These are phyloP conservation scores for Monomorium pharaonis DNA, from an alignment of 1,140 invertebrate species.

Conservation along the genomic window DNA sequence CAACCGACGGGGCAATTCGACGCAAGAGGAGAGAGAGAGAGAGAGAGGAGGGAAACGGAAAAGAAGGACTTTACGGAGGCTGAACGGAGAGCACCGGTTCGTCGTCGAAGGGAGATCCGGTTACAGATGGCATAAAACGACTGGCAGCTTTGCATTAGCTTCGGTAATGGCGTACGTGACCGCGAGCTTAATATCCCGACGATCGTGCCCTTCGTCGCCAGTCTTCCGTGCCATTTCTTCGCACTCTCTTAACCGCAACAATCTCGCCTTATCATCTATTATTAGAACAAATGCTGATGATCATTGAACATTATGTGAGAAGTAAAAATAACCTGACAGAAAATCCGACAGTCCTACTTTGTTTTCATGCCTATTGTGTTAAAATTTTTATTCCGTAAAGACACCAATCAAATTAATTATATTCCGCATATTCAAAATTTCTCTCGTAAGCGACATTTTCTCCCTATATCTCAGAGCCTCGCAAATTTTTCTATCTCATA, in stretches of 20 bases:
- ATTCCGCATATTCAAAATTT: neutral
- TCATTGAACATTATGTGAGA: neutral
- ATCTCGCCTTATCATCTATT: constrained; percentile 1
- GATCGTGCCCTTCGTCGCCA: constrained; percentile 62
- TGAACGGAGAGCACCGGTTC: constrained; percentile 61
- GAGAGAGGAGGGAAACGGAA: neutral
- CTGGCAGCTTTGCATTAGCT: constrained; percentile 81
- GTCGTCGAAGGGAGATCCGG: constrained; percentile 76
- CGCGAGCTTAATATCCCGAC: constrained; percentile 76
- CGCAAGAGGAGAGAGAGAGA: neutral
- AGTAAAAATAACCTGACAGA: neutral
- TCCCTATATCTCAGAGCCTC: neutral
- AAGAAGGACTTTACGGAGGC: constrained; percentile 4
- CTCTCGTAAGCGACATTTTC: neutral
- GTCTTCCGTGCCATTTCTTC: constrained; percentile 11
- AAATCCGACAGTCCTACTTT: neutral
- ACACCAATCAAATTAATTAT: neutral
- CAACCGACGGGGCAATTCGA: constrained; percentile 43
- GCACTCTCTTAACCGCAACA: constrained; percentile 27
- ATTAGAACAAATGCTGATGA: neutral
- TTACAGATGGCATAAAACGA: constrained; percentile 81
- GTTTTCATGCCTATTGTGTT: neutral
- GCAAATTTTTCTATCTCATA: constrained; percentile 7
- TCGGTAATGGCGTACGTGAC: constrained; percentile 81
- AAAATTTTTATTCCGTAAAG: neutral